These are phyloP conservation scores for Ditula angustiorana DNA, from an alignment of 2,888 invertebrate genomes.

Conservation along the genomic window DNA sequence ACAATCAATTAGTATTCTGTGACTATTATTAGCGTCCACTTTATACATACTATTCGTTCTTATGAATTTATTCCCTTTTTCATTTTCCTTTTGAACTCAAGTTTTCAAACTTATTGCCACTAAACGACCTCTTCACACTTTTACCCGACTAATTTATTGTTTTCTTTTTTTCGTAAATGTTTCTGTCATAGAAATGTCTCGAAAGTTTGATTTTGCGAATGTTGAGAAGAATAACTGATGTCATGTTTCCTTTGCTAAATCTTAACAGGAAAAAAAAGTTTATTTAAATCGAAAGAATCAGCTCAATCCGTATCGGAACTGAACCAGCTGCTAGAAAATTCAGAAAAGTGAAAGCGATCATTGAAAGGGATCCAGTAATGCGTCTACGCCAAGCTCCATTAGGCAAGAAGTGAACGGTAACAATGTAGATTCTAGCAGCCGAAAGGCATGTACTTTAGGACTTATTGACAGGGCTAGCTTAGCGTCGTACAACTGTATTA, in stretches of 20 bases:
- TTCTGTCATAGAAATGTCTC: not conserved
- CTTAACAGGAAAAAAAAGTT: not conserved
- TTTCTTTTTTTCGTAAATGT: not conserved
- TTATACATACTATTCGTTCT: no score
- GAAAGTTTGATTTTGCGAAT: not conserved
- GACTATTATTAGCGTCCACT: not conserved
- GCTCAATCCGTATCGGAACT: not conserved
- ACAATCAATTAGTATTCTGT: not conserved
- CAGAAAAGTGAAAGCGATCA: slow-evolving; percentile 5
- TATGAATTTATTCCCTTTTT: not conserved
- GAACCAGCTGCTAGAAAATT: not conserved
- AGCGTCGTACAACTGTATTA: slow-evolving; percentile 32
- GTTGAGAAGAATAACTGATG: not conserved
- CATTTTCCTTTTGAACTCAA: not conserved
- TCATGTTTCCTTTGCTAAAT: not conserved
- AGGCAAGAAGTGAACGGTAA: slow-evolving; percentile 3
- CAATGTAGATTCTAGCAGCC: not conserved
- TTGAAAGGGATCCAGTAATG: slow-evolving; percentile 5
- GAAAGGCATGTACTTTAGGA: not conserved
- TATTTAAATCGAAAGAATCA: not conserved
- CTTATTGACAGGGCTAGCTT: slow-evolving; percentile 13
- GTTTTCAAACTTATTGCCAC: not conserved
- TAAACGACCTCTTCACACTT: not conserved
- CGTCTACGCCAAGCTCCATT: slow-evolving; percentile 6
- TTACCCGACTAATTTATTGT: not conserved